Evolutionary conservation across 2,797 vertebrate species (phyloP).

Genomic region (Notamacropus eugenii): DNA sequence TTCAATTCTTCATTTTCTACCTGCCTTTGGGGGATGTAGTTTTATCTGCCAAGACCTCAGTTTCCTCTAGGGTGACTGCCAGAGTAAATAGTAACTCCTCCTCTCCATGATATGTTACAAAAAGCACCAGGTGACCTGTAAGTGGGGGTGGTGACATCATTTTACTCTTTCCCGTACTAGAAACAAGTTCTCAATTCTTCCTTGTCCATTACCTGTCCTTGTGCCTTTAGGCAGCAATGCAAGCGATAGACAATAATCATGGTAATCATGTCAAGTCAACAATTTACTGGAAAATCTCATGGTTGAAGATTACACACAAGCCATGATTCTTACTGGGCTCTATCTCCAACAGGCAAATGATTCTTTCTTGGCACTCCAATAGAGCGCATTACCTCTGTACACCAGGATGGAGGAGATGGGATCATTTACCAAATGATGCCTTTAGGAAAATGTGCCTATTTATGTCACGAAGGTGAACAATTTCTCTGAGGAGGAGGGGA

Average conservation of each 20-base stretch:
- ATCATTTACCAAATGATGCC: not conserved
- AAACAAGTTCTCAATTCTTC: not conserved
- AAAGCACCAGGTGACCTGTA: not conserved
- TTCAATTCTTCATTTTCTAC: not conserved
- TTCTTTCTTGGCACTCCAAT: not conserved
- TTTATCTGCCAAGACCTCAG: not conserved
- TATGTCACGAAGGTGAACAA: not conserved
- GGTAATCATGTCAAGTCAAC: not conserved
- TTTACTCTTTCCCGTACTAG: not conserved
- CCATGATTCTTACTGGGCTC: not conserved
- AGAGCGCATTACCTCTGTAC: not conserved
- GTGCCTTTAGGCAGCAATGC: not conserved
- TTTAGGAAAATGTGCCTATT: not conserved
- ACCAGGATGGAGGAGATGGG: no score
- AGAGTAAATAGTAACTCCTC: not conserved
- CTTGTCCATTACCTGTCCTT: not conserved
- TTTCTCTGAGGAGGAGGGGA: not conserved
- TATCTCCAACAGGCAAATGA: not conserved
- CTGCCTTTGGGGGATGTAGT: not conserved
- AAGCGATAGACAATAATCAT: not conserved
- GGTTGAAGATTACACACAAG: not conserved
- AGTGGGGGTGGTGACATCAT: not conserved
- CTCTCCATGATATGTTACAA: fast-evolving
- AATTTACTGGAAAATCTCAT: not conserved
- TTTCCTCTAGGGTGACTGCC: not conserved